These are phyloP conservation scores for Heterodera filipjevi DNA, from an alignment of 2,888 invertebrate genomes.

Conservation along the genomic window DNA sequence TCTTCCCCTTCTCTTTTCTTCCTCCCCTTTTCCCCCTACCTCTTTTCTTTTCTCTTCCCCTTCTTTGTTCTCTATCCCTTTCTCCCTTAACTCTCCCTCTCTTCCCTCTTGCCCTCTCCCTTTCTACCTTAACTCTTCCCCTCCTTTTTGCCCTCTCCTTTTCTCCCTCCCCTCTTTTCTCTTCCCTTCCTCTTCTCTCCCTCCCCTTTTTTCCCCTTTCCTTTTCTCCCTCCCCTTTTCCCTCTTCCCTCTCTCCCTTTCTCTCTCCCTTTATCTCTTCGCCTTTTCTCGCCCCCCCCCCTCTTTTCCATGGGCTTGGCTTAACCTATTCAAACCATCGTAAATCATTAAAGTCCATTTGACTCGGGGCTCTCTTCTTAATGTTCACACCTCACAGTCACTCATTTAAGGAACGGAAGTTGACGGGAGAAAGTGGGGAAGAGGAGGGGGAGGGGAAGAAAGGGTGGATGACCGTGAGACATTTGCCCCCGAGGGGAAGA, in stretches of 20 bases:
- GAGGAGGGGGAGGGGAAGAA: background rate
- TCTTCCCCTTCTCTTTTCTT: background rate
- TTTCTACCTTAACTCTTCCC: too few relatives aligned
- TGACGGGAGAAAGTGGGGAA: background rate
- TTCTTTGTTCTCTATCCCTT: background rate
- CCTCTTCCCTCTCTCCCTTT: too few relatives aligned
- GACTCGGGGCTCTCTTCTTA: background rate
- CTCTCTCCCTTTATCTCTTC: too few relatives aligned
- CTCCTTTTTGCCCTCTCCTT: too few relatives aligned
- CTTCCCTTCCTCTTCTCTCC: too few relatives aligned
- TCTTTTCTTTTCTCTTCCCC: too few relatives aligned
- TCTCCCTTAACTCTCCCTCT: background rate
- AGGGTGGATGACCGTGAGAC: background rate
- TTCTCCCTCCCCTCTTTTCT: too few relatives aligned
- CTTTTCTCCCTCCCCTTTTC: too few relatives aligned
- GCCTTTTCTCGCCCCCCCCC: background rate
- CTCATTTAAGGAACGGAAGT: background rate
- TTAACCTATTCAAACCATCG: background rate
- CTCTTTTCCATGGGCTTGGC: background rate
- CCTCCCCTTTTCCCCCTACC: too few relatives aligned
- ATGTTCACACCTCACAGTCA: background rate
- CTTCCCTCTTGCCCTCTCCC: background rate
- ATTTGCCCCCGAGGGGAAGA: background rate
- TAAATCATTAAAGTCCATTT: background rate
- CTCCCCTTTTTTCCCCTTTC: too few relatives aligned